A percentile compares a stretch with the other conserved stretches of the same genome.
Evolutionary conservation across 2,888 invertebrate genomes (phyloP).

Genomic region (Bugula neritina): DNA sequence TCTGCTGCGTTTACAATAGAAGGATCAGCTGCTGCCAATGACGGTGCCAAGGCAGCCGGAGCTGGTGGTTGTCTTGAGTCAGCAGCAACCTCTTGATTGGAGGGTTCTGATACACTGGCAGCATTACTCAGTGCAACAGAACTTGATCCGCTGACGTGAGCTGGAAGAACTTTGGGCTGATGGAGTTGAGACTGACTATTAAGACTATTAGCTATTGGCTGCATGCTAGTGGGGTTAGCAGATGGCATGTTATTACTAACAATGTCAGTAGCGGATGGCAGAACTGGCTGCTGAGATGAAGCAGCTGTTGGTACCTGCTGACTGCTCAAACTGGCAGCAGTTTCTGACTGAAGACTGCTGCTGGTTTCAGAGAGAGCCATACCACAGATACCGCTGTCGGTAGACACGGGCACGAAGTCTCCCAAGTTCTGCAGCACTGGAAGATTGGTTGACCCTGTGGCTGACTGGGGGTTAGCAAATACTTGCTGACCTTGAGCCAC

Average conservation of each 20-base stretch:
- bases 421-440: neutral
- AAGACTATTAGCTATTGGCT: constrained; percentile 8
- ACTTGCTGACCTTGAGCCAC: neutral
- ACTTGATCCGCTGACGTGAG: neutral
- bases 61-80: neutral
- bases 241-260: constrained; percentile 1
- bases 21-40: neutral
- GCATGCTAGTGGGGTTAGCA: constrained; percentile 18
- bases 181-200: neutral
- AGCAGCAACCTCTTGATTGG: neutral
- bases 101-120: neutral
- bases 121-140: too few species aligned
- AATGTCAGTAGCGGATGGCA: constrained; percentile 5
- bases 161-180: neutral
- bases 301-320: constrained; percentile 13
- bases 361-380: neutral
- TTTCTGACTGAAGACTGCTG: neutral
- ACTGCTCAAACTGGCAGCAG: neutral
- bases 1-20: neutral
- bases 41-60: neutral
- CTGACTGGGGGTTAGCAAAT: neutral
- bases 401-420: neutral
- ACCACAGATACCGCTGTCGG: constrained; percentile 6
- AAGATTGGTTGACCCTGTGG: neutral
- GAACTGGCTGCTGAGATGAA: neutral